A percentile compares a stretch with the other conserved stretches of the same genome.
Evolutionary conservation across 1,140 invertebrate genomes (phyloP).

Genomic region (Calliopsis andreniformis): DNA sequence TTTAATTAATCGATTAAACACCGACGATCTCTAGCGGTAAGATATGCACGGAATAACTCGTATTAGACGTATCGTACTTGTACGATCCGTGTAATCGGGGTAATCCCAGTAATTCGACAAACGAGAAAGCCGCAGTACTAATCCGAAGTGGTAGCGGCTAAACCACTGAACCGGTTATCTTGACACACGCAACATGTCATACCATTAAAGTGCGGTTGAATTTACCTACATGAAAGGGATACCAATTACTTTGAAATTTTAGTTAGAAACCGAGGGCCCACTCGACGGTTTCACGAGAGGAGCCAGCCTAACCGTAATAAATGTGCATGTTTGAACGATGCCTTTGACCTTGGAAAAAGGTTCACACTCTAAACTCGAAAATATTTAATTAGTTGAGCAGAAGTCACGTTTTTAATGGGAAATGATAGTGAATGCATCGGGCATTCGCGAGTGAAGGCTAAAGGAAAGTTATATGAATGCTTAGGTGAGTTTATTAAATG

Average conservation of each 20-base stretch:
- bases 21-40: constrained; percentile 21
- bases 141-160: constrained; percentile 50
- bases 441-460: too few relatives aligned
- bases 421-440: too few relatives aligned
- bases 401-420: too few relatives aligned
- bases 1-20: constrained; percentile 50
- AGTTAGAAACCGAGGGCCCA: constrained; percentile 11
- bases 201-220: constrained; percentile 47
- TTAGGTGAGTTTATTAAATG: too few relatives aligned
- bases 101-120: constrained; percentile 51
- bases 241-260: constrained; percentile 46
- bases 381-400: too few relatives aligned
- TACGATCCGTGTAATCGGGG: constrained; percentile 49
- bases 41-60: constrained; percentile 50
- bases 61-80: constrained; percentile 51
- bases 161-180: constrained; percentile 52
- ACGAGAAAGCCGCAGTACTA: constrained; percentile 49
- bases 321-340: not conserved
- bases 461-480: too few relatives aligned
- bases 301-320: not conserved
- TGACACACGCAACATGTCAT: constrained; percentile 51
- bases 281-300: not conserved
- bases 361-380: too few relatives aligned
- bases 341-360: too few relatives aligned
- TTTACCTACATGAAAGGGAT: constrained; percentile 43